Evolutionary conservation across 2,113 vertebrate genomes (phyloP).

Genomic region (Xiphias gladius): DNA sequence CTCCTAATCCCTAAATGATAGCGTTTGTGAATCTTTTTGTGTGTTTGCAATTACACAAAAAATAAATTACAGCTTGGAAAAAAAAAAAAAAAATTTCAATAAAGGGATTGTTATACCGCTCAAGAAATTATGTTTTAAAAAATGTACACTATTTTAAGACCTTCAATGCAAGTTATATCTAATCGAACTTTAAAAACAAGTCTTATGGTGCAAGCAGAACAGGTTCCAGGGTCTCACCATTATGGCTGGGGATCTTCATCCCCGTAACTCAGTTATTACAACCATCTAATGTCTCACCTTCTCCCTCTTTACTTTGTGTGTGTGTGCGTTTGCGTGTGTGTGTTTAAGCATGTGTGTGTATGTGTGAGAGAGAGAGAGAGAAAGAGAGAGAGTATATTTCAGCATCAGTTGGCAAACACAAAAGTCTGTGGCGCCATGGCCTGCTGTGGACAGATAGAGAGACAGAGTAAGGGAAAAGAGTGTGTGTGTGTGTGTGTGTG

Average conservation of each 20-base stretch:
- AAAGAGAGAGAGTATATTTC: conserved; percentile 79
- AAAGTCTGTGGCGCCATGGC: conserved; percentile 91
- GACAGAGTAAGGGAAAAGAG: conserved; percentile 12
- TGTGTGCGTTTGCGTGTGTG: conserved; percentile 1
- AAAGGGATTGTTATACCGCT: too few relatives aligned
- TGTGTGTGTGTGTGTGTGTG: conserved; percentile 11
- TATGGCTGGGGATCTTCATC: conserved; percentile 8
- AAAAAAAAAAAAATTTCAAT: too few relatives aligned
- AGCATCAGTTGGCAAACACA: conserved; percentile 96
- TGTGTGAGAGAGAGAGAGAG: conserved; percentile 19
- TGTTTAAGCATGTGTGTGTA: background rate
- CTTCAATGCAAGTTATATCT: too few relatives aligned
- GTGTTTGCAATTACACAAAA: too few relatives aligned
- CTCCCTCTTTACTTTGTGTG: conserved; percentile 26
- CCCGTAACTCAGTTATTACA: conserved; percentile 4
- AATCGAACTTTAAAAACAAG: background rate
- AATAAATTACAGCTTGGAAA: too few relatives aligned
- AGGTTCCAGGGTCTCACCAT: background rate
- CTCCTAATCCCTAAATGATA: too few relatives aligned
- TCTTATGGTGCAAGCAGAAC: background rate
- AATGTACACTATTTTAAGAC: too few relatives aligned
- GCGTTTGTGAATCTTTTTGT: too few relatives aligned
- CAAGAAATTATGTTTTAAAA: too few relatives aligned
- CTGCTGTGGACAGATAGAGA: conserved; percentile 84
- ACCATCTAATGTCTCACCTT: conserved; percentile 34